A percentile compares a stretch with the other conserved stretches of the same genome.
Evolutionary conservation across 2,797 vertebrate genomes (phyloP).

Genomic region (Acrocephalus scirpaceus): DNA sequence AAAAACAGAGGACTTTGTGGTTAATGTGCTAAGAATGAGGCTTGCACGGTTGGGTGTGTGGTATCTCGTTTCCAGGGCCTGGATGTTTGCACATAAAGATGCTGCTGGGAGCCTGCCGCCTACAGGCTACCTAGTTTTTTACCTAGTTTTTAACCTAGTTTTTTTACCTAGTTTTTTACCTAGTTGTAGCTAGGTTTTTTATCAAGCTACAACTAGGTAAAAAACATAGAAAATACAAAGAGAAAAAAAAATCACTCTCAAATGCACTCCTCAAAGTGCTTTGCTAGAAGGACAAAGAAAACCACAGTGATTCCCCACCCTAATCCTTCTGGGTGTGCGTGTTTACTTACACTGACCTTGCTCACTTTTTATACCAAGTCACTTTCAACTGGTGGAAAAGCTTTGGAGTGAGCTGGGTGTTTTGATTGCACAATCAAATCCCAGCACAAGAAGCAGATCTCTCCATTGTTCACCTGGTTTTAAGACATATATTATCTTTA

Average conservation of each 20-base stretch:
- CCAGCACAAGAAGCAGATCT: background rate
- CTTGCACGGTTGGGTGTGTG: accelerated
- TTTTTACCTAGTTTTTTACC: too few relatives aligned
- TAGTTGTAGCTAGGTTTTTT: too few relatives aligned
- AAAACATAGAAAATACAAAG: background rate
- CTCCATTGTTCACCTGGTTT: background rate
- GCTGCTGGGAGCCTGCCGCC: background rate
- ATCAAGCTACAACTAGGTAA: background rate
- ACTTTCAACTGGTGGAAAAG: background rate
- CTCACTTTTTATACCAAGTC: background rate
- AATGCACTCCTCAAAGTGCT: background rate
- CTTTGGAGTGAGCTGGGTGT: background rate
- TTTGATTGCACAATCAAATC: background rate
- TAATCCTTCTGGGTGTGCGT: background rate
- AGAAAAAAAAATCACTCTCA: background rate
- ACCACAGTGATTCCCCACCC: background rate
- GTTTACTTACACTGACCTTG: background rate
- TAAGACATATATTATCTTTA: background rate
- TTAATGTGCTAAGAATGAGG: accelerated
- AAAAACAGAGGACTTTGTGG: background rate
- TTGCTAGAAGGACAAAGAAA: background rate
- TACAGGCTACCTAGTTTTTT: too few relatives aligned
- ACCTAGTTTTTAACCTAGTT: too few relatives aligned
- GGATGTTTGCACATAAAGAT: background rate
- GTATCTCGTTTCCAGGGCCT: background rate